phyloP scores from a whole-genome alignment of 2,113 vertebrate genomes.

The Gymnobelideus leadbeateri region DNA sequence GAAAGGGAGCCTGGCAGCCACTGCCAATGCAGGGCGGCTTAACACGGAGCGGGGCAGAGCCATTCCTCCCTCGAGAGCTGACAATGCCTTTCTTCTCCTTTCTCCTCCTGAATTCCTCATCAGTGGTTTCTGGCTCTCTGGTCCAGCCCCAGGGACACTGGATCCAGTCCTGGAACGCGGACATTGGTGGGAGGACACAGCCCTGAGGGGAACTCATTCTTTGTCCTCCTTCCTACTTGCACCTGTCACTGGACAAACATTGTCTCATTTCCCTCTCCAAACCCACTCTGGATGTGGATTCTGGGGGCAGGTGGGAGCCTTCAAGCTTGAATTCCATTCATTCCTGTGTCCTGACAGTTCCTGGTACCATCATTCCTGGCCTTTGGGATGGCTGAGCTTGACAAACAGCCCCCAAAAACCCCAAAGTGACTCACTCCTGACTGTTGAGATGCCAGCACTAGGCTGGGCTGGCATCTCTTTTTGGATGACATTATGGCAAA shows the following conservation, averaged over 20 bases:
- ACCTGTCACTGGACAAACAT: constrained; percentile 73
- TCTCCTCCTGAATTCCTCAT: constrained; percentile 24
- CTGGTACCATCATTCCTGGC: constrained; percentile 64
- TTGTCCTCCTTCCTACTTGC: constrained; percentile 50
- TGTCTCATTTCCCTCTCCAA: constrained; percentile 65
- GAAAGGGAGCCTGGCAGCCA: neutral
- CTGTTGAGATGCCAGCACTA: constrained; percentile 25
- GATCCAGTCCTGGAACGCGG: constrained; percentile 41
- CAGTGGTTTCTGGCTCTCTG: constrained; percentile 28
- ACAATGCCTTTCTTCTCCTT: neutral
- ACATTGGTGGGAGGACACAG: constrained; percentile 53
- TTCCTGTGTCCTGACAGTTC: constrained; percentile 75
- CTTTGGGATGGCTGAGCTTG: constrained; percentile 33
- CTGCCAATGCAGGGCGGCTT: neutral
- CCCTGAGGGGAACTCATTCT: constrained; percentile 35
- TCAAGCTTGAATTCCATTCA: constrained; percentile 47
- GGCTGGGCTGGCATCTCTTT: neutral
- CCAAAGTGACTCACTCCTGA: constrained; percentile 75
- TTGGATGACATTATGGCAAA: neutral
- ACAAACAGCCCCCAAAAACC: constrained; percentile 46
- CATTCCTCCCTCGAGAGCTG: neutral
- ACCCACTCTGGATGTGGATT: neutral
- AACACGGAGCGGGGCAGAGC: neutral
- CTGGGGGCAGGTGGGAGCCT: neutral
- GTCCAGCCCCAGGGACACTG: neutral